A percentile compares a stretch with the other conserved stretches of the same genome.
Evolutionary conservation across 53 echinoderm and acorn worm species (phyloP).

Genomic region (Patiria pectinifera): DNA sequence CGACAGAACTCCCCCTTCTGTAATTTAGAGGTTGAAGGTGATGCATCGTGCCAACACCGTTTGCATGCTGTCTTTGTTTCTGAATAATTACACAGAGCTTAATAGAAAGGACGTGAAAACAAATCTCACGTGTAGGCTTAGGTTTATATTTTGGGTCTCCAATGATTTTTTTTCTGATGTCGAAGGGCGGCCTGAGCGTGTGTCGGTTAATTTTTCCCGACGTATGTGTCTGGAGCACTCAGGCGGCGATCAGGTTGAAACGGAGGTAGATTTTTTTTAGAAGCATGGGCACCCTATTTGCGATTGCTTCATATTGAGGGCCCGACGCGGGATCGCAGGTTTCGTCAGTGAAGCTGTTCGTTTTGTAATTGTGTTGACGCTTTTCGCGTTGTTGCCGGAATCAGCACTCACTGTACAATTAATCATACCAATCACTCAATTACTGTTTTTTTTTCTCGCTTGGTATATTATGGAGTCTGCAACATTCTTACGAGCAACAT

Average conservation of each 20-base stretch:
- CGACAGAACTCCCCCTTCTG: background rate
- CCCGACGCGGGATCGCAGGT: background rate
- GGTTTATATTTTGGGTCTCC: background rate
- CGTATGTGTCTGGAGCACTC: background rate
- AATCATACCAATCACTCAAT: background rate
- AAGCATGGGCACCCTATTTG: background rate
- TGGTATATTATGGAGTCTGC: background rate
- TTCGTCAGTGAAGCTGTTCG: background rate
- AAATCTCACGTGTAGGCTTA: background rate
- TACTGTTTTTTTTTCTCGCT: background rate
- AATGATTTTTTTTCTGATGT: background rate
- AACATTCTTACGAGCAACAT: too few species aligned
- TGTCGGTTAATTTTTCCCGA: constrained; percentile 2
- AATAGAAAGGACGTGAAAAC: background rate
- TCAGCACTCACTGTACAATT: background rate
- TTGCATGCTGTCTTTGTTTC: background rate
- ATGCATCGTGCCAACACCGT: background rate
- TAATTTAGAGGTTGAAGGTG: background rate
- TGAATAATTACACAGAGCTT: background rate
- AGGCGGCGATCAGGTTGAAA: background rate
- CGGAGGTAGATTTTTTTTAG: background rate
- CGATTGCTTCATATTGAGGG: background rate
- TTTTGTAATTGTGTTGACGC: background rate
- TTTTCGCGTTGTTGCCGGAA: background rate
- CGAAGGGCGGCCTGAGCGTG: background rate